These are phyloP conservation scores for Donacobius atricapilla DNA, from an alignment of 2,113 vertebrate species.

Conservation along the genomic window DNA sequence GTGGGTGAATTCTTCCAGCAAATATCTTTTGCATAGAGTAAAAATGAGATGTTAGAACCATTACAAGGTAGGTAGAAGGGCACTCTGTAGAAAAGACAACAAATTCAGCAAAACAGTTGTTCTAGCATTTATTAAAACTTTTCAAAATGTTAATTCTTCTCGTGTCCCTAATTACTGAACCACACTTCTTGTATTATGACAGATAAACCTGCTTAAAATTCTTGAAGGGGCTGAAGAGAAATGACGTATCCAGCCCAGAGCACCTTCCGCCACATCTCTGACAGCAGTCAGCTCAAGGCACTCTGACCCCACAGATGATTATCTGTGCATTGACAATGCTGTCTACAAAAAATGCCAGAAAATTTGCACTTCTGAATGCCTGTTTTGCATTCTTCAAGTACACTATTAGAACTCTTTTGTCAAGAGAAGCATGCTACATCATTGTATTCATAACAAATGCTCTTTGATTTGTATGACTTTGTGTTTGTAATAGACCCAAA, in stretches of 20 bases:
- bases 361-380: conserved; percentile 65
- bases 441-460: conserved; percentile 70
- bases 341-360: conserved; percentile 49
- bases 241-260: conserved; percentile 5
- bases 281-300: conserved; percentile 44
- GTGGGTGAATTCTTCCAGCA: conserved; percentile 29
- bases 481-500: conserved; percentile 62
- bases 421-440: conserved; percentile 43
- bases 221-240: conserved; percentile 28
- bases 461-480: conserved; percentile 67
- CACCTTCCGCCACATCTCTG: not conserved
- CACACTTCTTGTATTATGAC: conserved; percentile 24
- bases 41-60: conserved; percentile 50
- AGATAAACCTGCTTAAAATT: conserved; percentile 67
- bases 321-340: conserved; percentile 37
- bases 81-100: conserved; percentile 9
- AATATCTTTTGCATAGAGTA: conserved; percentile 1
- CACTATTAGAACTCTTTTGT: conserved; percentile 66
- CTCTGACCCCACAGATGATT: conserved; percentile 51
- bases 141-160: conserved; percentile 56
- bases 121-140: conserved; percentile 64
- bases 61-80: conserved; percentile 25
- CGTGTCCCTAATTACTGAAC: conserved; percentile 62
- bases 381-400: conserved; percentile 68
- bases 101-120: conserved; percentile 58